phyloP scores from a whole-genome alignment of 2,797 vertebrate genomes.

The Pipistrellus pipistrellus region DNA sequence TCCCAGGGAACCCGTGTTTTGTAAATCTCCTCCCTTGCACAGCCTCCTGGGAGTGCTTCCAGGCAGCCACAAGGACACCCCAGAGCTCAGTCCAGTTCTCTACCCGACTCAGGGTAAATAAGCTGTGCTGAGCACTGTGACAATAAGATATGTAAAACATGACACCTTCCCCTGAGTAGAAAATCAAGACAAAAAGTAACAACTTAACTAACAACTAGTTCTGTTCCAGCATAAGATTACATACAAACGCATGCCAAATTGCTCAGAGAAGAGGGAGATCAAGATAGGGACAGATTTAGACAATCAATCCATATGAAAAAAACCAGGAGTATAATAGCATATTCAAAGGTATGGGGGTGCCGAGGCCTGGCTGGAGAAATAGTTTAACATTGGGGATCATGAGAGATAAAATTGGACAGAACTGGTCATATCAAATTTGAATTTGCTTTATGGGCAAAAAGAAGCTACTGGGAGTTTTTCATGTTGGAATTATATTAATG shows the following conservation, averaged over 20 bases:
- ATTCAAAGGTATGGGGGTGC: not conserved
- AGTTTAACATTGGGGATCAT: not conserved
- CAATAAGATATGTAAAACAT: not conserved
- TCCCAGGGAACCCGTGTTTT: not conserved
- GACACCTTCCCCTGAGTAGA: not conserved
- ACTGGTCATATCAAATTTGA: not conserved
- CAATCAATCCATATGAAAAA: not conserved
- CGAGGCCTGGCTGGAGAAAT: not conserved
- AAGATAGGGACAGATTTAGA: not conserved
- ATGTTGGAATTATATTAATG: not conserved
- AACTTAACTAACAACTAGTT: not conserved
- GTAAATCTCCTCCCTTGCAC: not conserved
- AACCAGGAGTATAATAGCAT: not conserved
- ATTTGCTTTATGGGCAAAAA: constrained; percentile 9
- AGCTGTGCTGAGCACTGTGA: not conserved
- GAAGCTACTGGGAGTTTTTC: not conserved
- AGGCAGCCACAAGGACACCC: not conserved
- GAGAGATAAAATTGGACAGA: not conserved
- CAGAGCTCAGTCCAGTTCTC: not conserved
- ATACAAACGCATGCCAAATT: not conserved
- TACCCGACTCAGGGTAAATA: not conserved
- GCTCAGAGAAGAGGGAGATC: not conserved
- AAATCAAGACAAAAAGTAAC: not conserved
- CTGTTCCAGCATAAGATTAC: not conserved
- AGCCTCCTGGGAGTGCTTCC: not conserved